A percentile compares a stretch with the other conserved stretches of the same genome.
These are phyloP conservation scores for Grantiella picta DNA, from an alignment of 2,113 vertebrate species.

Conservation along the genomic window DNA sequence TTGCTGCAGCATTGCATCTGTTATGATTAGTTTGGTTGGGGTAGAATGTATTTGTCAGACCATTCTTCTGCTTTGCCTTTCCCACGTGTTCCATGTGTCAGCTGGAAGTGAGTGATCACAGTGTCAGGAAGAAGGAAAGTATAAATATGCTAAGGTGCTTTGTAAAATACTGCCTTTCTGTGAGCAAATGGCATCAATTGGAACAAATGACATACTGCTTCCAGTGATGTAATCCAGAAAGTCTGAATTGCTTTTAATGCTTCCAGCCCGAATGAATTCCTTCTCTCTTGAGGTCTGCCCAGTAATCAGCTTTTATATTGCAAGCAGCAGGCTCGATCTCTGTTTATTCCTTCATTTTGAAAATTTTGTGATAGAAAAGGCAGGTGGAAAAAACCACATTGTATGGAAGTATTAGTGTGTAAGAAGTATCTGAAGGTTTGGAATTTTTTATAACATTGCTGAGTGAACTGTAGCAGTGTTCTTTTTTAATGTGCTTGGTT, in stretches of 20 bases:
- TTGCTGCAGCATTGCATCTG: background rate
- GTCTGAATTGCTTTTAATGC: conserved; percentile 15
- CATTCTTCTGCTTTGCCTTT: background rate
- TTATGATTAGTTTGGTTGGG: background rate
- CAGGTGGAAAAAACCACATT: background rate
- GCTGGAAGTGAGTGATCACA: background rate
- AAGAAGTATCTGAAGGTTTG: background rate
- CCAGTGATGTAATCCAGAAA: conserved; percentile 39
- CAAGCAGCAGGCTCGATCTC: background rate
- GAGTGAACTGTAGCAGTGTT: background rate
- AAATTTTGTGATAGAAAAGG: background rate
- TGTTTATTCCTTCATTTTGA: background rate
- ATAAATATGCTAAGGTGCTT: conserved; percentile 18
- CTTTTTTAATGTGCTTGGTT: background rate
- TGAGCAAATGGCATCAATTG: conserved; percentile 36
- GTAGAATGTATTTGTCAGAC: background rate
- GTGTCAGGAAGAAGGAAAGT: background rate
- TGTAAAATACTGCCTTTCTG: conserved; percentile 34
- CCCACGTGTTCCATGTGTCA: background rate
- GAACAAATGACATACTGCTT: conserved; percentile 41
- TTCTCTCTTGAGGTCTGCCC: conserved; percentile 2
- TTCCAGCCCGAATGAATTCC: conserved; percentile 9
- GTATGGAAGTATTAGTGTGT: background rate
- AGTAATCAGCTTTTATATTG: background rate
- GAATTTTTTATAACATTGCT: background rate